Conservation (phyloP, 2,113 vertebrate genomes). For the Prolemur simus region DNA sequence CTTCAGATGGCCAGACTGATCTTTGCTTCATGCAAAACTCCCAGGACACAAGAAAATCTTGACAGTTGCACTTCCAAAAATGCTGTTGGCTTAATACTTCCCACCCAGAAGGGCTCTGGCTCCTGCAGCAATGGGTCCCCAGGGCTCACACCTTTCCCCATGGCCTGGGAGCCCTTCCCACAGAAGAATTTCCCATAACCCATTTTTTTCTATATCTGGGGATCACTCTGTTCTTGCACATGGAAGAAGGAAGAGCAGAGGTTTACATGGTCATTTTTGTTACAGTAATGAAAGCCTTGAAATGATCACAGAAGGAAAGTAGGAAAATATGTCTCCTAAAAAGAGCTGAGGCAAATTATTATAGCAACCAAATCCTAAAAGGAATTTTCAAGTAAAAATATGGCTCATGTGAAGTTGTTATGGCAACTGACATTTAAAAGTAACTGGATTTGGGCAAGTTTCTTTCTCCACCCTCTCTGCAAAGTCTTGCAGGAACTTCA, state of each 20-base stretch:
- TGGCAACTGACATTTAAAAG: constrained; percentile 88
- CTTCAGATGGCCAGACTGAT: not conserved
- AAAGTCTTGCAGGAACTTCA: constrained; percentile 86
- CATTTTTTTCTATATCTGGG: constrained; percentile 77
- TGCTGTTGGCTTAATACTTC: constrained; percentile 55
- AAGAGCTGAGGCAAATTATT: constrained; percentile 87
- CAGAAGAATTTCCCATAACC: constrained; percentile 72
- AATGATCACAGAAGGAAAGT: constrained; percentile 86
- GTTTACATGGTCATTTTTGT: constrained; percentile 79
- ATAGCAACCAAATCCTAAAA: constrained; percentile 87
- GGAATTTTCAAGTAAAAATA: constrained; percentile 87
- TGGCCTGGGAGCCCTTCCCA: constrained; percentile 62
- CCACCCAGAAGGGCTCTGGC: constrained; percentile 44
- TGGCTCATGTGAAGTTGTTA: constrained; percentile 88
- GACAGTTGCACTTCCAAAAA: constrained; percentile 19
- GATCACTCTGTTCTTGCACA: constrained; percentile 74
- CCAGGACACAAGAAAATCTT: not conserved
- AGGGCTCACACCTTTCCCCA: constrained; percentile 53
- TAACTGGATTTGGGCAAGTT: constrained; percentile 87
- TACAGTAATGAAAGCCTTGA: constrained; percentile 84
- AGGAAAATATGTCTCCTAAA: constrained; percentile 85
- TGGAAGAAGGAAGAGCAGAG: constrained; percentile 79
- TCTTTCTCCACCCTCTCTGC: constrained; percentile 83
- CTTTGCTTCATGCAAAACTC: not conserved
- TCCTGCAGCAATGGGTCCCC: constrained; percentile 31